Conservation (phyloP, 2,113 vertebrate genomes). For the Gavia stellata region DNA sequence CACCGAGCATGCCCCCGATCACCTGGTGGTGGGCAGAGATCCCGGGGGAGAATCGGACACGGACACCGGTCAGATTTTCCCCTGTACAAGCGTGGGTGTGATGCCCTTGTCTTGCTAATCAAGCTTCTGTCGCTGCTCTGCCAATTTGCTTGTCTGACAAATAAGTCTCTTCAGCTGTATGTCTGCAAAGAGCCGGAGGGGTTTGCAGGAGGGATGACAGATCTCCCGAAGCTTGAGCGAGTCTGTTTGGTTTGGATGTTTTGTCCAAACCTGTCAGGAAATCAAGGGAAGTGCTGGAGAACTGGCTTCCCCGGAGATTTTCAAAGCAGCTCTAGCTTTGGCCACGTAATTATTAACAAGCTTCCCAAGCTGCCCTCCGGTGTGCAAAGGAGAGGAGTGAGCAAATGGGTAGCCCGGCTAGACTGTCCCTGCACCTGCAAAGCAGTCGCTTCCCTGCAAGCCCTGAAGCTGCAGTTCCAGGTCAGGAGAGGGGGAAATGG, state of each 20-base stretch:
- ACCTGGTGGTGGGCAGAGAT: slow-evolving; percentile 58
- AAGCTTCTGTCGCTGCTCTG: neutral
- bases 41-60: slow-evolving; percentile 18
- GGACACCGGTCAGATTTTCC: slow-evolving; percentile 32
- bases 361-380: neutral
- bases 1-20: slow-evolving; percentile 44
- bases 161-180: neutral
- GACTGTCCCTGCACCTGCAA: neutral
- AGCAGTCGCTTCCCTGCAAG: neutral
- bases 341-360: neutral
- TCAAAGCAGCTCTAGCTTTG: neutral
- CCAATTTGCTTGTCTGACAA: neutral
- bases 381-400: neutral
- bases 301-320: neutral
- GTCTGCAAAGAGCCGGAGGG: neutral
- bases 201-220: neutral
- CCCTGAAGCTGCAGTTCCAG: neutral
- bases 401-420: neutral
- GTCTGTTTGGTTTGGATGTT: neutral
- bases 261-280: slow-evolving; percentile 29
- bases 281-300: neutral
- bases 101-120: neutral
- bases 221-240: neutral
- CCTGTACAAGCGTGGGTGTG: neutral
- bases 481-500: neutral